Evolutionary conservation across 2,113 vertebrate species (phyloP).

Genomic region (Hassar affinis): DNA sequence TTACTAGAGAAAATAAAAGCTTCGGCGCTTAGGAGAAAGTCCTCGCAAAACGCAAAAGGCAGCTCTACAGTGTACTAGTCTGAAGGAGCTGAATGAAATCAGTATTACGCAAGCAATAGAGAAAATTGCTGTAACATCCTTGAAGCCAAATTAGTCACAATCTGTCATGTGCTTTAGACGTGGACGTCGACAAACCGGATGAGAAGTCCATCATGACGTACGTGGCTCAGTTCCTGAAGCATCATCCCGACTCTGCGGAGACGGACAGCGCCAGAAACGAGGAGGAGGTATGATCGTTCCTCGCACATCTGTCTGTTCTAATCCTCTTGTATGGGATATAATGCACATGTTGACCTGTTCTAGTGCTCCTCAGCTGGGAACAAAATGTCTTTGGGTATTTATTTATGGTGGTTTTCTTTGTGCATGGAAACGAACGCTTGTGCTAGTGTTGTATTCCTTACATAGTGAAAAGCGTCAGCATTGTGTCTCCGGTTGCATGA

Average conservation of each 20-base stretch:
- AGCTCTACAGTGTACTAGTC: too few species aligned
- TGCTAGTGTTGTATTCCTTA: background rate
- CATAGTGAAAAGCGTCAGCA: background rate
- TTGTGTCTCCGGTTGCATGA: background rate
- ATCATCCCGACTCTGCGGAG: constrained; percentile 78
- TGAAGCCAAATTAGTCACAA: too few species aligned
- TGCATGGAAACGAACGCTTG: background rate
- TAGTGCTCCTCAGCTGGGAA: background rate
- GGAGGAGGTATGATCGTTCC: constrained; percentile 75
- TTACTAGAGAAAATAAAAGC: background rate
- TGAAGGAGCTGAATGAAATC: too few species aligned
- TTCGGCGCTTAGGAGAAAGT: too few species aligned
- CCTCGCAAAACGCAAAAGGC: too few species aligned
- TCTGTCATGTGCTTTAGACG: constrained; percentile 73
- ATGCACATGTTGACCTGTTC: background rate
- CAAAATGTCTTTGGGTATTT: background rate
- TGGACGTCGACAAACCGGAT: constrained; percentile 98
- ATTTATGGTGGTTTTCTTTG: background rate
- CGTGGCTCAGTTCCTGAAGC: constrained; percentile 93
- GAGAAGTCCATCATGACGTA: constrained; percentile 99
- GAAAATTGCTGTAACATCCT: too few species aligned
- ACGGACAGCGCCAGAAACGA: constrained; percentile 68
- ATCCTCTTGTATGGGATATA: background rate
- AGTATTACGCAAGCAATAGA: too few species aligned
- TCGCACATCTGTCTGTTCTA: background rate